Conservation (phyloP, 53 echinoderm and acorn worm genomes). For the Echinarachnius parma region DNA sequence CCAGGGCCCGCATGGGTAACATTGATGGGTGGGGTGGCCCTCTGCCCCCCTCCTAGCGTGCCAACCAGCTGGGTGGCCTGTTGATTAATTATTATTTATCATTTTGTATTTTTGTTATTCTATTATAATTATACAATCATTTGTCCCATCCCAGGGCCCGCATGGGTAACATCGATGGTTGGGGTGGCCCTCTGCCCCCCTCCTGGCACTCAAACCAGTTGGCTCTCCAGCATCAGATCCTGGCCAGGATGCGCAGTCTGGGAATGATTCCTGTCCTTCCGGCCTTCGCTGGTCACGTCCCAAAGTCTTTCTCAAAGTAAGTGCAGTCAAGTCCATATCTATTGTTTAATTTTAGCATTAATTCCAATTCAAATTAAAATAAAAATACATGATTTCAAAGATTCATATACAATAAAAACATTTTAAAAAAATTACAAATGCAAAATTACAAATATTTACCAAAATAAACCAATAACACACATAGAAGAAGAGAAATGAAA, state of each 20-base stretch:
- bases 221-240: conserved; percentile 74
- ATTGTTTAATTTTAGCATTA: no score
- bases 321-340: no score
- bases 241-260: conserved; percentile 76
- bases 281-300: conserved; percentile 91
- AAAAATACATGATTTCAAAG: no score
- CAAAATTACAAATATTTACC: no score
- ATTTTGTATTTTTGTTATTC: no score
- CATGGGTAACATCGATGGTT: conserved; percentile 93
- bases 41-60: conserved; percentile 72
- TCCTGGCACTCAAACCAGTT: conserved; percentile 80
- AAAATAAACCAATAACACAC: no score
- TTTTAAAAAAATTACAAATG: no score
- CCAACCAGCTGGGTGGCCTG: conserved; percentile 62
- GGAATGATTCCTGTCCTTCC: conserved; percentile 97
- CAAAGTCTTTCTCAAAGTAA: conserved; percentile 67
- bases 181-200: conserved; percentile 87
- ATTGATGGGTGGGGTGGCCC: conserved; percentile 97
- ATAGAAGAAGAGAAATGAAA: no score
- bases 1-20: conserved; percentile 97
- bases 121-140: no score
- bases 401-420: no score
- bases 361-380: no score
- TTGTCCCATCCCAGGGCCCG: conserved; percentile 88
- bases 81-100: no score